Evolutionary conservation across 2,888 invertebrate species (phyloP).

Genomic region (Crematogaster levior): DNA sequence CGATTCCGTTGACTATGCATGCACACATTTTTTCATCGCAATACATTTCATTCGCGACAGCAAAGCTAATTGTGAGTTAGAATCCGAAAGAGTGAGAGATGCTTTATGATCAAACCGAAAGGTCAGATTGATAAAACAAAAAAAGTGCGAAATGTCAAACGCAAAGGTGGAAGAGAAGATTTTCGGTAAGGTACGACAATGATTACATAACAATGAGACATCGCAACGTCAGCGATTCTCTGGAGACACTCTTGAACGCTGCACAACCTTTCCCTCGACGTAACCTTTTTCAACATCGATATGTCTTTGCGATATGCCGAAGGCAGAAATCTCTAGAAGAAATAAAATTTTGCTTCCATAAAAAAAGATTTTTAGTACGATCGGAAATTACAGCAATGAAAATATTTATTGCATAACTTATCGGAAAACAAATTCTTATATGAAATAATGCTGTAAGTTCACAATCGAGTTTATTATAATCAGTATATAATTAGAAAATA

Average conservation of each 20-base stretch:
- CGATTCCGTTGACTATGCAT: conserved; percentile 24
- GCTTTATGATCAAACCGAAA: conserved; percentile 11
- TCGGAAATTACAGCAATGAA: not conserved
- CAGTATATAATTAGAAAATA: not conserved
- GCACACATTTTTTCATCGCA: conserved; percentile 19
- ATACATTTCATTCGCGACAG: conserved; percentile 18
- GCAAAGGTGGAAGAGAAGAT: conserved; percentile 56
- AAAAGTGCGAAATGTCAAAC: conserved; percentile 4
- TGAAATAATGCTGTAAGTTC: not conserved
- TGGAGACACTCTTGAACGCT: conserved; percentile 43
- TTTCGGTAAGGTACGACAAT: conserved; percentile 65
- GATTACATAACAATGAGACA: conserved; percentile 77
- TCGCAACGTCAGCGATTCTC: conserved; percentile 64
- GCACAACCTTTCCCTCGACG: not conserved
- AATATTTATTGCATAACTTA: conserved; percentile 25
- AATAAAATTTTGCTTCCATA: not conserved
- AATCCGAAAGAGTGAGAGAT: conserved; percentile 37
- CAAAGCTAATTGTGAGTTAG: conserved; percentile 10
- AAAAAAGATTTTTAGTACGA: not conserved
- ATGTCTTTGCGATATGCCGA: not conserved
- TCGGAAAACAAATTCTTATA: not conserved
- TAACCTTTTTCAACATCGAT: not conserved
- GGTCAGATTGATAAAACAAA: not conserved
- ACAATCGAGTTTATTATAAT: not conserved
- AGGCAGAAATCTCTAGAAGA: not conserved